Base-by-base conservation (phyloP, 2,888 invertebrate genomes). In the Macropis europaea region DNA sequence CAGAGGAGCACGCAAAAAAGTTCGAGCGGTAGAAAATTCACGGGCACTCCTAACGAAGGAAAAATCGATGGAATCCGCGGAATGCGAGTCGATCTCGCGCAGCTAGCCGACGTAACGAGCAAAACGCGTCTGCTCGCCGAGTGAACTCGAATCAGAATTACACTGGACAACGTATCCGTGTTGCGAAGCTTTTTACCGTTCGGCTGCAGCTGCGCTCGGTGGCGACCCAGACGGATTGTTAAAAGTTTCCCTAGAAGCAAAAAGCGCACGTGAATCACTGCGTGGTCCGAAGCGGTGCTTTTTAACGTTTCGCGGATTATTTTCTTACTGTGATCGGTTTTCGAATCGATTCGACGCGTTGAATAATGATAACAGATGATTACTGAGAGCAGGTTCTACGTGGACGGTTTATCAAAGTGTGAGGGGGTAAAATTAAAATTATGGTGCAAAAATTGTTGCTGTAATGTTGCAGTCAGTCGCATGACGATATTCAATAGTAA, bases 61-160 rank as follows among this genome's bases (percentile, higher is more conserved):
- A 76, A 72, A 76, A 76, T 67, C 56, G 60, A 76, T 63, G 72
- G 76, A 72, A 64, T 64, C 28, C 42, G 52, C 40, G 45, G 54
- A 73, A 73, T 52, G 57, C 36, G 19, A 32, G 36, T 59, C 42
- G 38, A 48, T 66, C 73, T 63, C 40, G 28, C 26, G 48, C 38
- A 54, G 9, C 40, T 32, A 17, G n/a, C 24, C 15, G 9, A 7
- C 9, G 22, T 66, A 66, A 53, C 52, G 60, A 66, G 43, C 11
- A 4, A 28, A 54, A 54, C 61, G 40, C 45, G 24, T 15, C 26
- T 30, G 7, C 19, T 13, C 24, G 30, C 7, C 34, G 22, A 47
- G 36, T 38, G 3, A 40, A 48, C 43, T 38, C 45, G 38, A 24
- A 50, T 66, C 71, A 61, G 57, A 66, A 66, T 64, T 36, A 30